Evolutionary conservation across 2,888 invertebrate genomes (phyloP), one percentile per base, ranked within the genome.

Genomic region (Lissocephala sabroskyi): DNA sequence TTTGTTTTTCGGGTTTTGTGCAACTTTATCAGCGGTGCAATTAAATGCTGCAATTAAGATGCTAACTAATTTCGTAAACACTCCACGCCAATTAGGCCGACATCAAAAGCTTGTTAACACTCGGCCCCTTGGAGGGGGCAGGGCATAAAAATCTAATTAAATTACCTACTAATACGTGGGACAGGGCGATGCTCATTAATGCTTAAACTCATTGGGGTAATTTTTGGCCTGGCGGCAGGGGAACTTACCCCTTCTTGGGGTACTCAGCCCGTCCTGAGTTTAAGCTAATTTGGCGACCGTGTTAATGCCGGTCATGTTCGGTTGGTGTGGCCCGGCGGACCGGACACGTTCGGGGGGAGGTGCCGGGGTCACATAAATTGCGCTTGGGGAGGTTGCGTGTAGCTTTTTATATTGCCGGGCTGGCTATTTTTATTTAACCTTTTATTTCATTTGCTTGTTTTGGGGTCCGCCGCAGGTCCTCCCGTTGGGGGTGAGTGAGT

Each of bases 161-260:
- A 59, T 74, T 64, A n/a, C n/a, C n/a, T n/a, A 62, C 68, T 74
- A 74, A 70, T 70, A 66, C 70, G 68, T n/a, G n/a, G n/a, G n/a
- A n/a, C n/a, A n/a, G n/a, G n/a, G n/a, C 62, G 56, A 49, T 61
- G 70, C 73, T 70, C 64, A n/a, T n/a, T n/a, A 5, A 23, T 23
- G 23, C 23, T 23, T 23, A 7, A 51, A 44, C 53, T 51, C 53
- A 32, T 45, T 43, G 45, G 40, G 49, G 39, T 23, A 23, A 23
- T 23, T 23, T 23, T 23, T 23, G 3, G 3, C n/a, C 30, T 30
- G 11, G 4, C 10, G 4, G 3, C n/a, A 30, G 30, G 30, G n/a
- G n/a, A 30, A 3, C n/a, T 30, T 30, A n/a, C 3, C n/a, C 10
- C 10, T 30, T 30, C 4, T 30, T 30, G 3, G 23, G 23, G 23